Conservation (phyloP, 2,888 invertebrate genomes). For the Cataglyphis livida region DNA sequence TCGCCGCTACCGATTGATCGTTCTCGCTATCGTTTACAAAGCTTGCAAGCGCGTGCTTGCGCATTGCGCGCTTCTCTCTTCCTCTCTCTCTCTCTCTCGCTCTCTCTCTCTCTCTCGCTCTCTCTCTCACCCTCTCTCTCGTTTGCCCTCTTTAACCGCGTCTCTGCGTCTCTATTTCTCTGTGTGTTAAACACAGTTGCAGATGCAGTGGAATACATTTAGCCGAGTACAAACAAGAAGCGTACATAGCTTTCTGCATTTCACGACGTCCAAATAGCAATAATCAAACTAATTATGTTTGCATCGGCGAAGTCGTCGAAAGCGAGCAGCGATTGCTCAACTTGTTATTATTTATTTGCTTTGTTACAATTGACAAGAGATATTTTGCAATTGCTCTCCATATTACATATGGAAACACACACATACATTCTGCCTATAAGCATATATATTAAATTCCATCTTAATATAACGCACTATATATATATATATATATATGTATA, state of each 20-base stretch:
- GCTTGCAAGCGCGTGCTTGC: slow-evolving; percentile 74
- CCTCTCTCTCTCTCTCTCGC: slow-evolving; percentile 40
- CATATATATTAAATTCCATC: no score
- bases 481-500: no score
- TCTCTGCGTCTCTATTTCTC: slow-evolving; percentile 53
- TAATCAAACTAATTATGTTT: slow-evolving; percentile 56
- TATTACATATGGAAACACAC: not conserved
- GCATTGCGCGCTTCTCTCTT: slow-evolving; percentile 42
- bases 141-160: slow-evolving; percentile 51
- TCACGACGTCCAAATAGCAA: slow-evolving; percentile 52
- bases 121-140: slow-evolving; percentile 40
- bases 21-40: slow-evolving; percentile 75
- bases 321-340: slow-evolving; percentile 27
- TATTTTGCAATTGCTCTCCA: not conserved
- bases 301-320: slow-evolving; percentile 39
- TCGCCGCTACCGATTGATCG: slow-evolving; percentile 75
- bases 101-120: not conserved
- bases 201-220: slow-evolving; percentile 67
- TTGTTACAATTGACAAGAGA: not conserved
- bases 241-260: slow-evolving; percentile 54
- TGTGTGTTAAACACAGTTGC: slow-evolving; percentile 69
- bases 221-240: slow-evolving; percentile 65
- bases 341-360: slow-evolving; percentile 28
- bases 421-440: not conserved
- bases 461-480: no score